Evolutionary conservation across 1,140 invertebrate genomes (phyloP).

Genomic region (Cotesia vestalis): DNA sequence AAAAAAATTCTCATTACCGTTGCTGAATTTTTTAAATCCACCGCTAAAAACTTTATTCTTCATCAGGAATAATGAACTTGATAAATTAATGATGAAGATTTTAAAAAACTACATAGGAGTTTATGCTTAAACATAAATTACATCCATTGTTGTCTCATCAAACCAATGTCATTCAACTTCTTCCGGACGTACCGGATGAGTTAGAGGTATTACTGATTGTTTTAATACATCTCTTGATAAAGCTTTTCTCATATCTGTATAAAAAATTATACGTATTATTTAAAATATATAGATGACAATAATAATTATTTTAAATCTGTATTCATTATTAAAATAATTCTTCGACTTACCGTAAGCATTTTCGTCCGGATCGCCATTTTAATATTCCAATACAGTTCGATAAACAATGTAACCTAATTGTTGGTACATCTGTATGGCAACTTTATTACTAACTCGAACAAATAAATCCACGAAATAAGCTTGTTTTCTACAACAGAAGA

Average conservation of each 20-base stretch:
- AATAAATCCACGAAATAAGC: slow-evolving; percentile 99
- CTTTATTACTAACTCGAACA: slow-evolving; percentile 96
- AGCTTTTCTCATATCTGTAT: slow-evolving; percentile 97
- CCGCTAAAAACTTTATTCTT: too few species aligned
- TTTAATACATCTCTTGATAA: slow-evolving; percentile 91
- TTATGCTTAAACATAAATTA: not conserved
- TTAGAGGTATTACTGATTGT: slow-evolving; percentile 92
- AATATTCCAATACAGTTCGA: slow-evolving; percentile 95
- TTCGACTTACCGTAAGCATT: slow-evolving; percentile 90
- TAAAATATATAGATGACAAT: slow-evolving; percentile 20
- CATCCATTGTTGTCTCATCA: slow-evolving; percentile 1
- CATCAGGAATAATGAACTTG: too few species aligned
- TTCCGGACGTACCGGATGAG: slow-evolving; percentile 93
- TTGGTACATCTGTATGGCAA: slow-evolving; percentile 98
- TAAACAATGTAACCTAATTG: slow-evolving; percentile 97
- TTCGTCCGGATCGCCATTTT: slow-evolving; percentile 96
- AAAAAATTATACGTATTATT: slow-evolving; percentile 15
- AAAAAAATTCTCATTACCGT: too few species aligned
- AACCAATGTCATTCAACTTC: slow-evolving; percentile 81
- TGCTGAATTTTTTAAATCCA: too few species aligned
- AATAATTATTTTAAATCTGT: not conserved
- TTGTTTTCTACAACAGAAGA: slow-evolving; percentile 76
- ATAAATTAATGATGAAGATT: too few species aligned
- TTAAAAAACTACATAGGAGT: not conserved
- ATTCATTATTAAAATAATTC: slow-evolving; percentile 12